phyloP scores from a whole-genome alignment of 1,140 invertebrate species.

The Pachypsylla venusta region DNA sequence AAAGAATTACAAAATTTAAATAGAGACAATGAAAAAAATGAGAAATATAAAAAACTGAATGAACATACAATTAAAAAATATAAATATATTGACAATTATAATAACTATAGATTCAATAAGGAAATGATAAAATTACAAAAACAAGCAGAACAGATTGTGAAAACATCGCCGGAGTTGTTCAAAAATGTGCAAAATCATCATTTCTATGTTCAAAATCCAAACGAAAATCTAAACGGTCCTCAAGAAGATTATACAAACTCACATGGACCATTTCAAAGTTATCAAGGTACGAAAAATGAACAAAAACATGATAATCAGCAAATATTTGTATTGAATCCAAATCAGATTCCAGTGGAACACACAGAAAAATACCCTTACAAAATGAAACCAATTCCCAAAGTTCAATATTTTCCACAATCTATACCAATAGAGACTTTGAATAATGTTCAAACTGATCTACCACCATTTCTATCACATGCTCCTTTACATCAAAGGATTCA shows the following conservation, averaged over 20 bases:
- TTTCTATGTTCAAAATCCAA: background rate
- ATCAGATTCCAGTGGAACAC: background rate
- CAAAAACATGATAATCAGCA: background rate
- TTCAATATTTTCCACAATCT: too few species aligned
- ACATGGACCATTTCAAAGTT: background rate
- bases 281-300: background rate
- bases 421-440: too few species aligned
- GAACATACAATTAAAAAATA: background rate
- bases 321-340: slow-evolving; percentile 1
- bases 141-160: background rate
- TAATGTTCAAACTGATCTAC: too few species aligned
- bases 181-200: background rate
- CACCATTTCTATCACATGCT: too few species aligned
- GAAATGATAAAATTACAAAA: slow-evolving; percentile 3
- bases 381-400: too few species aligned
- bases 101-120: slow-evolving; percentile 3
- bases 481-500: too few species aligned
- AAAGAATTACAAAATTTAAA: background rate
- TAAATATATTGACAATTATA: slow-evolving; percentile 5
- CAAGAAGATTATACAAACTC: background rate
- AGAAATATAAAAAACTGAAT: background rate
- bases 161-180: background rate
- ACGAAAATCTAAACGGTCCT: background rate
- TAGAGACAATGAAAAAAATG: background rate
- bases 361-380: background rate